A percentile compares a stretch with the other conserved stretches of the same genome.
These are phyloP conservation scores for Manacus vitellinus DNA, from an alignment of 2,113 vertebrate genomes.

Conservation along the genomic window DNA sequence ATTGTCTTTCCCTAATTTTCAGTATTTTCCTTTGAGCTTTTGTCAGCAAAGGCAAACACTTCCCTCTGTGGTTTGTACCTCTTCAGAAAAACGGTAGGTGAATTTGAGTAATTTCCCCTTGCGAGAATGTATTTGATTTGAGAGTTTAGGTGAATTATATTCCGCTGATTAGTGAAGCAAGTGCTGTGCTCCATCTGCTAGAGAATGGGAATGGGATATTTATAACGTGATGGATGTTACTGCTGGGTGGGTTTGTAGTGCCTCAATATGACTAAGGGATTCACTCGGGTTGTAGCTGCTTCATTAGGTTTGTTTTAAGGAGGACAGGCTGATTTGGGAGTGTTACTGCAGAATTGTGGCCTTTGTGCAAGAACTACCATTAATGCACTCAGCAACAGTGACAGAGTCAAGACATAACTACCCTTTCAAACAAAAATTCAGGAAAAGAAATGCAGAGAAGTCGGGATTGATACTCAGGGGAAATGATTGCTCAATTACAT, in stretches of 20 bases:
- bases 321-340: not conserved
- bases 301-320: not conserved
- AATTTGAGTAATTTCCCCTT: slow-evolving; percentile 48
- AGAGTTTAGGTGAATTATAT: slow-evolving; percentile 63
- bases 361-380: not conserved
- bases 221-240: slow-evolving; percentile 53
- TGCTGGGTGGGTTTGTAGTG: slow-evolving; percentile 37
- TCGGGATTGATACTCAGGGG: not conserved
- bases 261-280: not conserved
- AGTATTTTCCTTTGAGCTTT: slow-evolving; percentile 28
- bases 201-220: slow-evolving; percentile 49
- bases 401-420: not conserved
- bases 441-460: not conserved
- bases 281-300: not conserved
- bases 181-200: slow-evolving; percentile 61
- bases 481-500: not conserved
- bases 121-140: not conserved
- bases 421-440: not conserved
- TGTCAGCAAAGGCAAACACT: slow-evolving; percentile 15
- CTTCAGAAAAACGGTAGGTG: slow-evolving; percentile 33
- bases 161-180: slow-evolving; percentile 62
- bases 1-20: slow-evolving; percentile 25
- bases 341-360: not conserved
- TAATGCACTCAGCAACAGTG: not conserved
- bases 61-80: not conserved